Evolutionary conservation across 1,140 invertebrate genomes (phyloP).

Genomic region (Euura lappo): DNA sequence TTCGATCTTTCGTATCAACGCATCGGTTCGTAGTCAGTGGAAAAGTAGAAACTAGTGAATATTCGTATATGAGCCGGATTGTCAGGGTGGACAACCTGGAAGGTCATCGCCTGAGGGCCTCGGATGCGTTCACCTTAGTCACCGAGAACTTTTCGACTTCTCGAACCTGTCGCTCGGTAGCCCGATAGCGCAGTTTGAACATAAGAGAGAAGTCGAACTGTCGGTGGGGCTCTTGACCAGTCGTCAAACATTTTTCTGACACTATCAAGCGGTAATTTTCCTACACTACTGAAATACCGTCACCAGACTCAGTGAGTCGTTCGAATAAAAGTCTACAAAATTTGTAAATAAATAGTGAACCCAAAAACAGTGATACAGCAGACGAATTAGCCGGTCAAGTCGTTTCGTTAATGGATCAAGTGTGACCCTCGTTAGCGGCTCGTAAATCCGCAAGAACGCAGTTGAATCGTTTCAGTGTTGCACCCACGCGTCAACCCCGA

Average conservation of each 20-base stretch:
- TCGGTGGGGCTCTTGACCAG: not conserved
- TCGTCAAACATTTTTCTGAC: too few species aligned
- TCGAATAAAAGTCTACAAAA: not conserved
- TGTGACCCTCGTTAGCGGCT: not conserved
- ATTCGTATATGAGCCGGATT: not conserved
- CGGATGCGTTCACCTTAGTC: slow-evolving; percentile 11
- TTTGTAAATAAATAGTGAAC: not conserved
- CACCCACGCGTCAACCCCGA: not conserved
- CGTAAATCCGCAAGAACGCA: not conserved
- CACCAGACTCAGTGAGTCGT: not conserved
- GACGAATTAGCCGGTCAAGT: not conserved
- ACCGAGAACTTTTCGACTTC: slow-evolving; percentile 9
- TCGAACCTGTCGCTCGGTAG: not conserved
- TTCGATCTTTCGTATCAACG: too few species aligned
- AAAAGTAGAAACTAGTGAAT: not conserved
- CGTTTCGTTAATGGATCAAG: not conserved
- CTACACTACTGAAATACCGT: not conserved
- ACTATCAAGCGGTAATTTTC: not conserved
- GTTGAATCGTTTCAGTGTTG: not conserved
- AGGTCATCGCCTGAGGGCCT: not conserved
- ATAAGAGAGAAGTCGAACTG: not conserved
- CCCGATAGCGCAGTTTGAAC: not conserved
- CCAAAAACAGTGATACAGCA: not conserved
- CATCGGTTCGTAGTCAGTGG: not conserved
- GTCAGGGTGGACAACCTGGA: slow-evolving; percentile 11